A percentile compares a stretch with the other conserved stretches of the same genome.
phyloP scores from a whole-genome alignment of 1,140 invertebrate species.

The Camponotus vicinus region DNA sequence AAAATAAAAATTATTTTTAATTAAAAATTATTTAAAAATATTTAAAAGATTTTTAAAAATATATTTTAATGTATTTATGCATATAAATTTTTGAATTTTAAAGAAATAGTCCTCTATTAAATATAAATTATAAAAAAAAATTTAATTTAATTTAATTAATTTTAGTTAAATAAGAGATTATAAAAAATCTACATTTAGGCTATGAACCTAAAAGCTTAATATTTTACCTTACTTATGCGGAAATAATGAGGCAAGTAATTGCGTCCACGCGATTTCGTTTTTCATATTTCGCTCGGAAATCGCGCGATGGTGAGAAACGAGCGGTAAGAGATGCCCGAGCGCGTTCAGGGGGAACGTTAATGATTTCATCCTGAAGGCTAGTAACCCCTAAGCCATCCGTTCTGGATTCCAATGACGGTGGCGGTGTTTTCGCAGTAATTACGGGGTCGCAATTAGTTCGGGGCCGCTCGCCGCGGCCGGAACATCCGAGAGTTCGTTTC shows the following conservation, averaged over 20 bases:
- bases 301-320: neutral
- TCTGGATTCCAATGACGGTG: neutral
- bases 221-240: no score
- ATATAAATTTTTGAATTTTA: no score
- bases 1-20: no score
- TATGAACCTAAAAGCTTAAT: no score
- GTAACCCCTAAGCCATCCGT: neutral
- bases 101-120: no score
- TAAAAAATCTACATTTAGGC: no score
- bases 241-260: neutral
- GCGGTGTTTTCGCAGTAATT: conserved; percentile 55
- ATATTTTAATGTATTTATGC: no score
- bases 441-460: conserved; percentile 65
- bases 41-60: no score
- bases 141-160: no score
- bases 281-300: conserved; percentile 20
- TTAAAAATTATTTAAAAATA: no score
- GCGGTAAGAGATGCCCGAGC: neutral
- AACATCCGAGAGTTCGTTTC: conserved; percentile 37
- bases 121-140: no score
- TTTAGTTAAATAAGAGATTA: no score
- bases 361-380: conserved; percentile 43
- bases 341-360: conserved; percentile 9
- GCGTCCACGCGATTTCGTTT: conserved; percentile 24
- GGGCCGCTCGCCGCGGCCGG: neutral